phyloP scores from a whole-genome alignment of 2,797 vertebrate genomes.

The Aeoliscus strigatus region DNA sequence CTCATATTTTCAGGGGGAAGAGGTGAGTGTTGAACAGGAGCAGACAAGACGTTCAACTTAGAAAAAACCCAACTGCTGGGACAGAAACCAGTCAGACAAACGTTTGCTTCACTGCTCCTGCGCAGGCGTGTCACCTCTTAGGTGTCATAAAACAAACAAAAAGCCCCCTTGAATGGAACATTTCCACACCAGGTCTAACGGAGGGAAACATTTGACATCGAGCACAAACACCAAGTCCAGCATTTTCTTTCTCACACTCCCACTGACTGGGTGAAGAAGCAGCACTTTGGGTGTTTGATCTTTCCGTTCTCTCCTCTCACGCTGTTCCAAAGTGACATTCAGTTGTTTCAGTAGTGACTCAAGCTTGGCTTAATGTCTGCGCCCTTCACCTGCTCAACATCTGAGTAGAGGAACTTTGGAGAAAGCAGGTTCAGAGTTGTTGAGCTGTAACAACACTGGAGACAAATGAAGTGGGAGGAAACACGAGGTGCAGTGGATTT shows the following conservation, averaged over 20 bases:
- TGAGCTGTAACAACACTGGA: too few species aligned
- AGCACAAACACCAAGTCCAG: conserved; percentile 65
- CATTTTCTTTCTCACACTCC: conserved; percentile 60
- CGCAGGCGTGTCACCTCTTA: too few species aligned
- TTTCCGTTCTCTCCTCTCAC: conserved; percentile 27
- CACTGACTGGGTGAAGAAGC: conserved; percentile 63
- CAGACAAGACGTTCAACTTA: too few species aligned
- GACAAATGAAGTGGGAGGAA: too few species aligned
- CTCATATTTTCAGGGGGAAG: conserved; percentile 36
- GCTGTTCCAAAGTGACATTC: conserved; percentile 48
- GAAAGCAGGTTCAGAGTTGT: too few species aligned
- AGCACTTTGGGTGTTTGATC: conserved; percentile 68
- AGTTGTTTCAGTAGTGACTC: conserved; percentile 60
- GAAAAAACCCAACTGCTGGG: too few species aligned
- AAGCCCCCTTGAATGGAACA: conserved; percentile 27
- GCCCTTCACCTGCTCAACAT: too few species aligned
- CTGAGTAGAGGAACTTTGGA: too few species aligned
- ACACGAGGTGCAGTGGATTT: conserved; percentile 33
- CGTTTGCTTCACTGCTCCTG: too few species aligned
- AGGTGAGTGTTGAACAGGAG: conserved; percentile 32
- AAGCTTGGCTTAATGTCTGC: too few species aligned
- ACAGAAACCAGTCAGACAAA: too few species aligned
- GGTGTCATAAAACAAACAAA: too few species aligned
- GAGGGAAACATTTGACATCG: conserved; percentile 41
- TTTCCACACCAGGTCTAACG: conserved; percentile 40